Evolutionary conservation across 2,888 invertebrate genomes (phyloP).

Genomic region (Onchidella celtica): DNA sequence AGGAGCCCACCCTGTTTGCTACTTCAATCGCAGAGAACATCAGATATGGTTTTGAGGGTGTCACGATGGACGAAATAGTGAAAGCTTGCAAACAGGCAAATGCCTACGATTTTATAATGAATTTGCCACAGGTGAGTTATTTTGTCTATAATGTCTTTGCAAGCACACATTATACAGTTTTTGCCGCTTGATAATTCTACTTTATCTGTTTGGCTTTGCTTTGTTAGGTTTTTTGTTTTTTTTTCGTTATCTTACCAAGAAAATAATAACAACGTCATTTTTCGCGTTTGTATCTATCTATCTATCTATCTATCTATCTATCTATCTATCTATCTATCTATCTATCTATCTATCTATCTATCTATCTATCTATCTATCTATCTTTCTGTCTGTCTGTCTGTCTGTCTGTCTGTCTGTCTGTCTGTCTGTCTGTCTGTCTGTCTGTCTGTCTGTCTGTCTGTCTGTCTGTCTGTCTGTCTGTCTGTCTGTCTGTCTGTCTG

Average conservation of each 20-base stretch:
- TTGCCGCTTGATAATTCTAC: too few species aligned
- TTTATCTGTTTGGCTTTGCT: too few species aligned
- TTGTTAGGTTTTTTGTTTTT: too few species aligned
- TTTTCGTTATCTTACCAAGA: too few species aligned
- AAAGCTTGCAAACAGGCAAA: conserved; percentile 78
- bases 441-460: conserved; percentile 40
- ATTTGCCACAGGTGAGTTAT: conserved; percentile 63
- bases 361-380: conserved; percentile 36
- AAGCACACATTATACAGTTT: too few species aligned
- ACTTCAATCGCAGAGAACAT: too few species aligned
- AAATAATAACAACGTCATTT: too few species aligned
- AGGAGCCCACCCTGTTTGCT: too few species aligned
- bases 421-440: conserved; percentile 39
- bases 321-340: neutral
- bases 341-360: conserved; percentile 19
- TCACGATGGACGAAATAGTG: conserved; percentile 73
- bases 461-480: conserved; percentile 40
- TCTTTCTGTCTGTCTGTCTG: too few species aligned
- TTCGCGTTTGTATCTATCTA: conserved; percentile 18
- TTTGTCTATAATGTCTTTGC: too few species aligned
- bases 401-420: conserved; percentile 38
- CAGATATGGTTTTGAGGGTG: conserved; percentile 73
- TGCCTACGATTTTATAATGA: conserved; percentile 77
- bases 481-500: conserved; percentile 35
- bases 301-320: conserved; percentile 13